Percentiles rank a stretch among this genome's conserved stretches.
Conservation (phyloP, 1,140 invertebrate genomes). For the Hetaerina americana region DNA sequence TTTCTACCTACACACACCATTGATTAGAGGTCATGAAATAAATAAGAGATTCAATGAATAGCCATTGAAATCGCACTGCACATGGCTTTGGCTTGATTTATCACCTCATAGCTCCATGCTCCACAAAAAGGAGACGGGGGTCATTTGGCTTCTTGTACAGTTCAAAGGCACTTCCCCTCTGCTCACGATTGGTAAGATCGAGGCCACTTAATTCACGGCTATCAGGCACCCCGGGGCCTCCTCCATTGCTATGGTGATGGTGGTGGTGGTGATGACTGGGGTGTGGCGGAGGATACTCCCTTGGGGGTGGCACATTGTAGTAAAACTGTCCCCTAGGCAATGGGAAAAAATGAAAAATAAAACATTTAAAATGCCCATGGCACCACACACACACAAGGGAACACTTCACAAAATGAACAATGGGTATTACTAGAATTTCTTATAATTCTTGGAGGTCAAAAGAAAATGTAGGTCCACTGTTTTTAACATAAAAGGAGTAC, state of each 20-base stretch:
- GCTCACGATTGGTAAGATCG: conserved; percentile 73
- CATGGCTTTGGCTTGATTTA: no score
- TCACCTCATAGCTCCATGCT: conserved; percentile 18
- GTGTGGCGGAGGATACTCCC: conserved; percentile 34
- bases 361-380: no score
- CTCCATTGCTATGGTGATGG: conserved; percentile 25
- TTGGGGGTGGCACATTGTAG: conserved; percentile 42
- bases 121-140: conserved; percentile 20
- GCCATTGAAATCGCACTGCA: no score
- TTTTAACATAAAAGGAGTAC: no score
- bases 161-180: conserved; percentile 88
- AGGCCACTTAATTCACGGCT: conserved; percentile 26
- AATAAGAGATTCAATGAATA: no score
- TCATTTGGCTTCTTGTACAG: conserved; percentile 73
- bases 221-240: conserved; percentile 17
- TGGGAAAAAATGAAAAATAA: neutral
- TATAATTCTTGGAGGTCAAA: no score
- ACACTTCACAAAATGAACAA: no score
- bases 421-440: no score
- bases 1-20: no score
- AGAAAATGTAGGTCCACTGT: no score
- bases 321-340: conserved; percentile 34
- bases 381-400: no score
- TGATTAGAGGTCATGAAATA: no score
- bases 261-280: conserved; percentile 28